A percentile compares a stretch with the other conserved stretches of the same genome.
Evolutionary conservation across 2,888 invertebrate species (phyloP).

Genomic region (Stenichneumon culpator): DNA sequence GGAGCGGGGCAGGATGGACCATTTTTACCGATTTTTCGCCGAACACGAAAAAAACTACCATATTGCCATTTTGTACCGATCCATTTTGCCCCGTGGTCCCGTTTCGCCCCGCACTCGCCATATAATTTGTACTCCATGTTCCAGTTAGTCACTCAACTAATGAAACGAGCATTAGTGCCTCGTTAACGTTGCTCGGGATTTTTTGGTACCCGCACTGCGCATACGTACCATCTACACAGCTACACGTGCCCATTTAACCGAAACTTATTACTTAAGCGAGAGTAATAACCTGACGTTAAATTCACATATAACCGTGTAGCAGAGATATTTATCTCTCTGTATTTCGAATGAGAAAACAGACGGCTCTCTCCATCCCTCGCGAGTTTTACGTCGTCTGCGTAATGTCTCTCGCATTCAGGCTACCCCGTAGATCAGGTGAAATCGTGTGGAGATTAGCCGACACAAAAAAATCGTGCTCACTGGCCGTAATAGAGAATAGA

Average conservation of each 20-base stretch:
- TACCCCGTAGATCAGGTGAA: background rate
- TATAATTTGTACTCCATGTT: background rate
- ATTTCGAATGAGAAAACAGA: background rate
- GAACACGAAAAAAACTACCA: no score
- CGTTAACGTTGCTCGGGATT: constrained; percentile 8
- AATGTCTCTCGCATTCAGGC: background rate
- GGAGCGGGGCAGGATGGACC: no score
- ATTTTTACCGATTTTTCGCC: no score
- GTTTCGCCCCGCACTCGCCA: no score
- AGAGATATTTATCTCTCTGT: constrained; percentile 7
- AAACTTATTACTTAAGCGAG: background rate
- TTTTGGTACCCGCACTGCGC: background rate
- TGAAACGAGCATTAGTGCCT: constrained; percentile 6
- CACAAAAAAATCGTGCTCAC: background rate
- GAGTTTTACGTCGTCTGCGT: background rate
- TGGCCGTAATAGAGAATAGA: background rate
- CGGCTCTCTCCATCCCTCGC: background rate
- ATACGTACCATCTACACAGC: background rate
- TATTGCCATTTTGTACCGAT: no score
- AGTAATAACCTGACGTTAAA: constrained; percentile 15
- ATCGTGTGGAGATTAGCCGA: constrained; percentile 5
- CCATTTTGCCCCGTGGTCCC: no score
- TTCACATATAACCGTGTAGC: constrained; percentile 3
- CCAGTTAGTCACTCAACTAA: background rate
- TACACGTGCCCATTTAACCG: background rate